Base-by-base conservation (phyloP, 1,140 invertebrate species). In the Cotesia glomerata region DNA sequence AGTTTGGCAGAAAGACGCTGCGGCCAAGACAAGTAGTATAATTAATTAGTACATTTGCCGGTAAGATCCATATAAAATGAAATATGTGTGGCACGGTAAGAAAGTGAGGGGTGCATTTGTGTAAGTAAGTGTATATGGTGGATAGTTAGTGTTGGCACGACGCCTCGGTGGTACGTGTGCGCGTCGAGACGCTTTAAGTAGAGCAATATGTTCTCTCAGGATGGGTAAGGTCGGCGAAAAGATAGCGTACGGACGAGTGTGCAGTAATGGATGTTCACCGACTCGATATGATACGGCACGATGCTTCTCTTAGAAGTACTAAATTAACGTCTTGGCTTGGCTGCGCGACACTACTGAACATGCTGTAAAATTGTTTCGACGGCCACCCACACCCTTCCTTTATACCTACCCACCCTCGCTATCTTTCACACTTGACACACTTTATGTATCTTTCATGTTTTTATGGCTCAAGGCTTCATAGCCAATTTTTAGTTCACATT, bases 31-130 rank as follows among this genome's bases (percentile, higher is more conserved):
- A 66, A 66, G 13, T 51, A 52, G 45, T n/a, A 16, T 66, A 66
- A 66, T 66, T 66, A 66, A 66, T 66, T 66, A 66, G 64, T 66
- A 66, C 64, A 66, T 51, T 52, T 66, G 39, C 7, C 11, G 13
- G 45, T 66, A 66, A 66, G 14, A 66, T 16, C 39, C 18, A 49
- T 36, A 34, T 14, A 13, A 36, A 39, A 13, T 13, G n/a, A 13
- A 8, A 39, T 36, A 39, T n/a, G 34, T 13, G 35, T 13, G 35
- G n/a, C 13, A 7, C n/a, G 1, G 34, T 26, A 36, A 14, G 14
- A 63, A 35, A n/a, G 35, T 35, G 59, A 35, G 32, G 32, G n/a
- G 13, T 64, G 11, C 8, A 45, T 9, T 45, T 45, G 39, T 45
- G 39, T 45, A 45, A 45, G 39, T 45, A 45, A 45, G 5, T 45